Base-by-base conservation (phyloP, 2,888 invertebrate genomes). In the Pseudolycoriella hygida region DNA sequence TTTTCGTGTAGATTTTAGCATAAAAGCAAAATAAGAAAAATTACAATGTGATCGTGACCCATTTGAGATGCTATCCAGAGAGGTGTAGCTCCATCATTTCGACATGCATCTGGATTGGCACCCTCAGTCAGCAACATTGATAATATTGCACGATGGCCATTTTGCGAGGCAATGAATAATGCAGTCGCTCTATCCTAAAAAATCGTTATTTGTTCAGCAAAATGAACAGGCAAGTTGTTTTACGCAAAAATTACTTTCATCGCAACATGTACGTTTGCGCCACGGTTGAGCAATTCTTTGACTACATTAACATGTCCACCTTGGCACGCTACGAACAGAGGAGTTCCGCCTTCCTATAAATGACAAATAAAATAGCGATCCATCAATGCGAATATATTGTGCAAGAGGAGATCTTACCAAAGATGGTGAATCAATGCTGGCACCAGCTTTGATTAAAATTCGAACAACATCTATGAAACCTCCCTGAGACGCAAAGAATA, bases 21-120 rank as follows among this genome's bases (percentile, higher is more conserved):
- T 25, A 4, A 25, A 25, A 6, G 4, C 25, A 25, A 25, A 25
- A 8, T 8, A 25, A 25, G 5, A 25, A 25, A 8, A 25, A 4
- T 4, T 25, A 25, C 89, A 41, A 83, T 80, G 58, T 76, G 77
- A 60, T 80, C 77, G 68, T 90, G 89, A 0, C 92, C 93, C 86
- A 92, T 90, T 74, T 94, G 94, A 51, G 89, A 78, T 34, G 90
- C 84, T 56, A 94, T 93, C 92, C 92, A 94, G 52, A 94, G 73
- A 49, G 93, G 81, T 41, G 87, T 84, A 58, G 88, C 86, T 49
- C 83, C 79, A 69, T 92, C 92, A 3, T 77, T 75, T 56, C 92
- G 76, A 52, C 78, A 74, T 1, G 73, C 67, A 61, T 89, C 85
- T 39, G 77, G 72, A 46, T 71, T 67, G 1, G 88, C 88, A 32